Conservation (phyloP, 2,797 vertebrate genomes). For the Pristis pectinata region DNA sequence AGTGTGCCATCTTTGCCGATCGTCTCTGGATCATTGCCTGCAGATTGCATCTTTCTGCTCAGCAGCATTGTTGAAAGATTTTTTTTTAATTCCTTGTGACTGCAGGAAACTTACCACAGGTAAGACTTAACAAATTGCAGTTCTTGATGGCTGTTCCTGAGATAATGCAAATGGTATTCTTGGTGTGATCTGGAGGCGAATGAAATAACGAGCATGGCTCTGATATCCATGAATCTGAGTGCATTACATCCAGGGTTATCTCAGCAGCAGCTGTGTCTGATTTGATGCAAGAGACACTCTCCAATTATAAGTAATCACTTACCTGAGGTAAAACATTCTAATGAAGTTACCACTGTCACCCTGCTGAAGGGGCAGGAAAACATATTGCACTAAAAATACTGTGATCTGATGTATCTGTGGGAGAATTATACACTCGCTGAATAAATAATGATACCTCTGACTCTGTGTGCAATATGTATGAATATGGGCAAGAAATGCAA, state of each 20-base stretch:
- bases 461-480: background rate
- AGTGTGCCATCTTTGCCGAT: slow-evolving; percentile 8
- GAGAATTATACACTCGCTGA: background rate
- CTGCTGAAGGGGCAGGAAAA: background rate
- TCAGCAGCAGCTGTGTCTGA: background rate
- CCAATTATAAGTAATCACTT: background rate
- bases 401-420: background rate
- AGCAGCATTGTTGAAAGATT: background rate
- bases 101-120: background rate
- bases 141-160: background rate
- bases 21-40: background rate
- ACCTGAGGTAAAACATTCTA: background rate
- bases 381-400: background rate
- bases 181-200: background rate
- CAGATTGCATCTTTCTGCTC: background rate
- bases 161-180: background rate
- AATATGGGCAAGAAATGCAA: background rate
- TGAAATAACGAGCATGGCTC: background rate
- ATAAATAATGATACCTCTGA: background rate
- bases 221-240: background rate
- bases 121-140: background rate
- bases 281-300: background rate
- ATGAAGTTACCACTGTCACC: background rate
- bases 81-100: background rate
- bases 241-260: background rate